phyloP scores from a whole-genome alignment of 2,113 vertebrate genomes.

The Sus scrofa region DNA sequence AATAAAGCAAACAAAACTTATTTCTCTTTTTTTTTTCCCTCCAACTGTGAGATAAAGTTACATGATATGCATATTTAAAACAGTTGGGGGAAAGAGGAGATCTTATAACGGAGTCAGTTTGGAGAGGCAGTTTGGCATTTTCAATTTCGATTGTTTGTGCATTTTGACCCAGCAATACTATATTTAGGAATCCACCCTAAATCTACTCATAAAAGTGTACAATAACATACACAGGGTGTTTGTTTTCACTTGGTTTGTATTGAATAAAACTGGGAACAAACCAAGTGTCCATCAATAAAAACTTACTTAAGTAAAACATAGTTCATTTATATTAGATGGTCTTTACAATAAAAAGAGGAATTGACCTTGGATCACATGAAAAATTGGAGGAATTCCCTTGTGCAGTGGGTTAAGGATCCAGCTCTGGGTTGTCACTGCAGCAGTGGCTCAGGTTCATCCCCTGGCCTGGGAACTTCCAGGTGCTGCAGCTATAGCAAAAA shows the following conservation, averaged over 20 bases:
- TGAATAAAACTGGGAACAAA: neutral
- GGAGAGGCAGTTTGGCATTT: neutral
- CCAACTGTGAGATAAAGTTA: neutral
- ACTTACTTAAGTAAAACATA: slow-evolving; percentile 27
- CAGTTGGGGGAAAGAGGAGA: neutral
- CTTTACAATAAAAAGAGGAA: slow-evolving; percentile 10
- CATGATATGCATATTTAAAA: neutral
- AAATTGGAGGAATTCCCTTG: neutral
- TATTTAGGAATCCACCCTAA: neutral
- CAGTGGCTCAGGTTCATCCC: too few species aligned
- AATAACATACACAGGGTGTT: neutral
- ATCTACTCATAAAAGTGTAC: neutral
- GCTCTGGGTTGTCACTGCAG: too few species aligned
- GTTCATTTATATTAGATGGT: neutral
- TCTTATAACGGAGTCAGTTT: neutral
- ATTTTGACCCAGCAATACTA: neutral
- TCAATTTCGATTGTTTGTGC: neutral
- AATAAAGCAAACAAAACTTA: neutral
- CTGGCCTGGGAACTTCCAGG: too few species aligned
- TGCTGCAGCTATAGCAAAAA: too few species aligned
- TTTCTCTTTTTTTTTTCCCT: neutral
- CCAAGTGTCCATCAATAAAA: neutral
- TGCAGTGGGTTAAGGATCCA: too few species aligned
- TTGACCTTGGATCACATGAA: neutral
- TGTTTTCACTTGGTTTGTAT: slow-evolving; percentile 33